Evolutionary conservation across 2,113 vertebrate genomes (phyloP).

Genomic region (Orientallactaga bullata): DNA sequence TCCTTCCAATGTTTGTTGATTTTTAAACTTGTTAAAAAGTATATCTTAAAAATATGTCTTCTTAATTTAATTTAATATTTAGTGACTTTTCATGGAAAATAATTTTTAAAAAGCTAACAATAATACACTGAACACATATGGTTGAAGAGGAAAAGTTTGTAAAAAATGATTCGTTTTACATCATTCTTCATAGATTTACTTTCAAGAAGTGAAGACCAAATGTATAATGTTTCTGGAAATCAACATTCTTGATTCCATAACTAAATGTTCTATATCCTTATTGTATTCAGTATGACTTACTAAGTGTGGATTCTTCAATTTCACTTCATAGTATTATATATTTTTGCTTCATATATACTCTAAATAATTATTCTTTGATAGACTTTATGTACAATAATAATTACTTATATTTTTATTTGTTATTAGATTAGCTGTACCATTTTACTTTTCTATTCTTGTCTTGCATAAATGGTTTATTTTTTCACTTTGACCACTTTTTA

Average conservation of each 20-base stretch:
- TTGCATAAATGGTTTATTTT: background rate
- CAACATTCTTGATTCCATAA: background rate
- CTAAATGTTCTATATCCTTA: background rate
- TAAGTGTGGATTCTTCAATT: background rate
- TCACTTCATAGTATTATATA: background rate
- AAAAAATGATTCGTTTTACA: background rate
- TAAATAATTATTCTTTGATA: background rate
- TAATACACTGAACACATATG: background rate
- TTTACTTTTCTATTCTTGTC: background rate
- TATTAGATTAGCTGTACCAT: slow-evolving; percentile 1
- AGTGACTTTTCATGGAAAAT: slow-evolving; percentile 3
- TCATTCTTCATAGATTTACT: slow-evolving; percentile 10
- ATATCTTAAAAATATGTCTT: too few relatives aligned
- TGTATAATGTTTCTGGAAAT: background rate
- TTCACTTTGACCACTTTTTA: background rate
- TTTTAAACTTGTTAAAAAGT: background rate
- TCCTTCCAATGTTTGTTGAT: background rate
- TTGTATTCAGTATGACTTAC: background rate
- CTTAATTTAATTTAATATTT: too few relatives aligned
- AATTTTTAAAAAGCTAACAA: slow-evolving; percentile 8
- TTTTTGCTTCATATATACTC: background rate
- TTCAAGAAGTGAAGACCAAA: background rate
- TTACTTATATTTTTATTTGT: background rate
- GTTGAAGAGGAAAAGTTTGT: background rate
- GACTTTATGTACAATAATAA: background rate